A percentile compares a stretch with the other conserved stretches of the same genome.
phyloP scores from a whole-genome alignment of 1,140 invertebrate species.

The Drosophila persimilis region DNA sequence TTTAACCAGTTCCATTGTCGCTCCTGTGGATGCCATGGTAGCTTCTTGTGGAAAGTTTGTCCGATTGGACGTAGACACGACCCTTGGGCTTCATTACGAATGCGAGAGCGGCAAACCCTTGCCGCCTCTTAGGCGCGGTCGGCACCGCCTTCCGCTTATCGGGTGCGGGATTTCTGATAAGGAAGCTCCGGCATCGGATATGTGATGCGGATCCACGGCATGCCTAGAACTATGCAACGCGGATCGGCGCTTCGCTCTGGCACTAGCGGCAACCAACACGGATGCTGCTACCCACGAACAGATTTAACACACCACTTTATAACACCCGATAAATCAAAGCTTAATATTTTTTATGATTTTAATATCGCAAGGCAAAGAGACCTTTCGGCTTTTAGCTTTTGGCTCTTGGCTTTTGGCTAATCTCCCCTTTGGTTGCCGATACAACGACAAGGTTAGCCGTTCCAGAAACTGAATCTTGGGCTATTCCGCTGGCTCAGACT shows the following conservation, averaged over 20 bases:
- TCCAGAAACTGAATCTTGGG: constrained; percentile 5
- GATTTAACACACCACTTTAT: constrained; percentile 29
- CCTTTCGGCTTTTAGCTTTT: not conserved
- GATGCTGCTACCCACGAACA: not conserved
- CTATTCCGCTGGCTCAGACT: constrained; percentile 9
- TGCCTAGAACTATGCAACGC: constrained; percentile 60
- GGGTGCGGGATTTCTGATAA: constrained; percentile 33
- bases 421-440: constrained; percentile 33
- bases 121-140: constrained; percentile 53
- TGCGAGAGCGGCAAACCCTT: not conserved
- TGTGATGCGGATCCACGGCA: not conserved
- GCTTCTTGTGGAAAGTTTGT: not conserved
- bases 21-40: constrained; percentile 34
- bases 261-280: not conserved
- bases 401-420: constrained; percentile 10
- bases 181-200: not conserved
- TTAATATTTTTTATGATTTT: constrained; percentile 47
- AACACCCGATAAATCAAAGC: constrained; percentile 56
- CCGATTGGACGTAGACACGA: constrained; percentile 1
- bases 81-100: constrained; percentile 9
- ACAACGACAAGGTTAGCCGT: constrained; percentile 39
- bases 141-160: constrained; percentile 35
- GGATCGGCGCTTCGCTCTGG: not conserved
- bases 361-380: constrained; percentile 15
- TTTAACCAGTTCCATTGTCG: constrained; percentile 44